A percentile compares a stretch with the other conserved stretches of the same genome.
Evolutionary conservation across 2,888 invertebrate genomes (phyloP).

Genomic region (Heliconius ismenius): DNA sequence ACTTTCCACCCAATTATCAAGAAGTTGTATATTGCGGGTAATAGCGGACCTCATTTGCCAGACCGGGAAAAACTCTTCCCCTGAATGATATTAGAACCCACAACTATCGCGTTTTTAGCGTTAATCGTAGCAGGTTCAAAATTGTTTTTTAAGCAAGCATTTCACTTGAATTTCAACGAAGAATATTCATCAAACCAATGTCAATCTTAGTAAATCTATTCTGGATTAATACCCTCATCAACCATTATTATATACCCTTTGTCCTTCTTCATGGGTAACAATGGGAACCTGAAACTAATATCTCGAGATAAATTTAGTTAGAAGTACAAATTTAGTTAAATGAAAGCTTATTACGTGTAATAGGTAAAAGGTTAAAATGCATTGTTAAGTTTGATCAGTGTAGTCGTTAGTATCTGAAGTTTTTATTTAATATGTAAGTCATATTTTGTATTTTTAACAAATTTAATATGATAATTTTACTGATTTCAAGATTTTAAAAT

Average conservation of each 20-base stretch:
- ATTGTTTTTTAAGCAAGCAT: not conserved
- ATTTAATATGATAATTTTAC: not conserved
- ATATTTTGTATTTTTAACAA: no score
- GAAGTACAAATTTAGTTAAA: not conserved
- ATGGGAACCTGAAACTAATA: conserved; percentile 10
- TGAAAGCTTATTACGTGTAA: not conserved
- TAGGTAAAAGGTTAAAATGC: no score
- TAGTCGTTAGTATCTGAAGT: no score
- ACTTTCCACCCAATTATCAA: no score
- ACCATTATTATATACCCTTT: conserved; percentile 6
- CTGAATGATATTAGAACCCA: no score
- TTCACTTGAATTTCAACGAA: not conserved
- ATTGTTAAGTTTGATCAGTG: no score
- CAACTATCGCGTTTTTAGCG: no score
- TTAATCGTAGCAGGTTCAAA: not conserved
- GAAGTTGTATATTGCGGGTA: no score
- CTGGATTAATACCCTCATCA: conserved; percentile 17
- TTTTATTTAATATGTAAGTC: no score
- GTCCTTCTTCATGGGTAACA: conserved; percentile 8
- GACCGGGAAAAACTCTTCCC: no score
- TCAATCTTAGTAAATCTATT: conserved; percentile 11
- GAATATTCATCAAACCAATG: not conserved
- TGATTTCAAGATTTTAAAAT: not conserved
- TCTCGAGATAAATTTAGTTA: not conserved
- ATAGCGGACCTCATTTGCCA: no score